phyloP scores from a whole-genome alignment of 2,888 invertebrate species.

The Steinernema scapterisci region DNA sequence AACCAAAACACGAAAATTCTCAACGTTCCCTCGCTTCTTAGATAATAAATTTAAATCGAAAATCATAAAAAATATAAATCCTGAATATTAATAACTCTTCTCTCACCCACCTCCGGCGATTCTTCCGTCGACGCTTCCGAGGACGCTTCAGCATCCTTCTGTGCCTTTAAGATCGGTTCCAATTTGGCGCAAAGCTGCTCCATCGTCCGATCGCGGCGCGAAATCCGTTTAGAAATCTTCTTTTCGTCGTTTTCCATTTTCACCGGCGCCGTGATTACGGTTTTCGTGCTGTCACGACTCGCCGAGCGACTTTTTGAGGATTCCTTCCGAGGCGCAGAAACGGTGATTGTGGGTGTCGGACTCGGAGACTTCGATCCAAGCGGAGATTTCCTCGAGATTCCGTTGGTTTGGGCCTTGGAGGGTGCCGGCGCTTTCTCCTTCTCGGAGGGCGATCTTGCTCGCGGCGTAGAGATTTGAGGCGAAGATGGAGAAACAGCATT shows the following conservation, averaged over 20 bases:
- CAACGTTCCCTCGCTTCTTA: too few species aligned
- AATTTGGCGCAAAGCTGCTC: conserved; percentile 33
- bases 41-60: too few species aligned
- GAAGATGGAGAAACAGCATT: neutral
- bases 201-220: conserved; percentile 38
- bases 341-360: conserved; percentile 1
- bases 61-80: too few species aligned
- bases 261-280: conserved; percentile 20
- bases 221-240: conserved; percentile 16
- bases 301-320: neutral
- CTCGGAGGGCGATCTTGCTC: neutral
- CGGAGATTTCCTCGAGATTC: neutral
- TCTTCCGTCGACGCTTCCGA: conserved; percentile 7
- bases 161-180: conserved; percentile 13
- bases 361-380: neutral
- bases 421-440: neutral
- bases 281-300: conserved; percentile 1
- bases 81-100: too few species aligned
- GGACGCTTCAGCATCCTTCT: conserved; percentile 19
- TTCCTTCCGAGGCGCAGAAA: neutral
- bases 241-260: neutral
- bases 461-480: too few species aligned
- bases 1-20: too few species aligned
- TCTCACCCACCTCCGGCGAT: neutral
- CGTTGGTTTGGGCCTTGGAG: neutral